Evolutionary conservation across 2,113 vertebrate species (phyloP).

Genomic region (Stictonetta naevosa): DNA sequence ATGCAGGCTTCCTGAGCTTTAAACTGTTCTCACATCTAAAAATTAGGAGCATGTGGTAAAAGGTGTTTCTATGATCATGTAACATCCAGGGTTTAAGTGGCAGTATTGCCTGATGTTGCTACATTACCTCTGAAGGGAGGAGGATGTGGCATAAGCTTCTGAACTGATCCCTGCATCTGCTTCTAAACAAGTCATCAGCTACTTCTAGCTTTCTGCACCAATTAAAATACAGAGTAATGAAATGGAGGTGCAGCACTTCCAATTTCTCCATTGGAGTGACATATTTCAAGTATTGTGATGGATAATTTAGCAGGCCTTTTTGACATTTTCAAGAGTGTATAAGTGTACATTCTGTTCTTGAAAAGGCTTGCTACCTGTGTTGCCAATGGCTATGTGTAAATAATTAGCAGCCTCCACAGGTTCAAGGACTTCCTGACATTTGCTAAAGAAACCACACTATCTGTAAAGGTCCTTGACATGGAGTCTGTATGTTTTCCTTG

Average conservation of each 20-base stretch:
- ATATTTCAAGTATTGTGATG: rapidly evolving
- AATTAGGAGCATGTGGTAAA: rapidly evolving
- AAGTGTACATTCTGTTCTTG: neutral
- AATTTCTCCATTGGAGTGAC: neutral
- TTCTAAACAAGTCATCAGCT: neutral
- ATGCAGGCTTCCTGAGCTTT: neutral
- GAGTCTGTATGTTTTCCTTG: neutral
- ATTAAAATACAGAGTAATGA: neutral
- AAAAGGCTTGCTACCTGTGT: neutral
- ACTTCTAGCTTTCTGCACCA: neutral
- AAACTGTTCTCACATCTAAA: neutral
- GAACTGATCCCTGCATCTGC: neutral
- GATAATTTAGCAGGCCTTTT: neutral
- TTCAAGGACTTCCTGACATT: neutral
- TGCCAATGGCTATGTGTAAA: neutral
- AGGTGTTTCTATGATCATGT: neutral
- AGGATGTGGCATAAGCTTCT: neutral
- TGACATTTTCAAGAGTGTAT: rapidly evolving
- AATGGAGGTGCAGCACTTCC: rapidly evolving
- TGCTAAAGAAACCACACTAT: neutral
- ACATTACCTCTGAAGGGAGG: neutral
- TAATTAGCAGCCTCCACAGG: neutral
- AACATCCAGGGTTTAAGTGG: neutral
- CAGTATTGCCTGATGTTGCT: rapidly evolving
- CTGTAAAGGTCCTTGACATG: neutral